These are phyloP conservation scores for Drosophila malerkotliana DNA, from an alignment of 1,140 invertebrate genomes.

Conservation along the genomic window DNA sequence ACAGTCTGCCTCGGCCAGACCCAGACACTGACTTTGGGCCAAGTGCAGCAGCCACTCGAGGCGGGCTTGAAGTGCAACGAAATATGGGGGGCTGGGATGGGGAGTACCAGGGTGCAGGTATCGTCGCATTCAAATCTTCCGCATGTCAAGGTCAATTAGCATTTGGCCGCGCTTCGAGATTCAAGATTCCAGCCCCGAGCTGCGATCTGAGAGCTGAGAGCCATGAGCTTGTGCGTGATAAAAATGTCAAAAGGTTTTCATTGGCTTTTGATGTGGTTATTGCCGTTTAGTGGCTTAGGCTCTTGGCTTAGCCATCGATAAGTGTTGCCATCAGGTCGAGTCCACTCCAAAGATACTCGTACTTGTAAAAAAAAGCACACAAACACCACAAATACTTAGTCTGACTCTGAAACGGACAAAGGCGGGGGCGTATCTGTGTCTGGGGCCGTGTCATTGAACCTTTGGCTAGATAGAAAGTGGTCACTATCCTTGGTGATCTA, in stretches of 20 bases:
- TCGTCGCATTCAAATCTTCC: conserved; percentile 72
- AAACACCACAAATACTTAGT: conserved; percentile 4
- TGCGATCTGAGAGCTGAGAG: not conserved
- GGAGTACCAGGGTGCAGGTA: conserved; percentile 10
- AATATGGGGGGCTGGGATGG: not conserved
- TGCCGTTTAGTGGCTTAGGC: conserved; percentile 65
- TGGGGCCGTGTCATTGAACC: conserved; percentile 68
- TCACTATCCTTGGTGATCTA: conserved; percentile 76
- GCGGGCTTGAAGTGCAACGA: conserved; percentile 61
- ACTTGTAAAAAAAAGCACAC: conserved; percentile 11
- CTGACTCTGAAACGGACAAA: conserved; percentile 6
- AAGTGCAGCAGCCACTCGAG: conserved; percentile 52
- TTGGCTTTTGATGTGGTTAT: conserved; percentile 71
- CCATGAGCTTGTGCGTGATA: conserved; percentile 64
- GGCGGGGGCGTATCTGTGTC: conserved; percentile 33
- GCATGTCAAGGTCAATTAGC: conserved; percentile 82
- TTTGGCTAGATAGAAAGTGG: conserved; percentile 64
- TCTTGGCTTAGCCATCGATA: conserved; percentile 58
- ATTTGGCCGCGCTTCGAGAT: conserved; percentile 38
- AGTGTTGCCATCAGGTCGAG: conserved; percentile 61
- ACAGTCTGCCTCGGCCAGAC: conserved; percentile 28
- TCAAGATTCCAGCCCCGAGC: conserved; percentile 9
- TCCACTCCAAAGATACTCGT: conserved; percentile 45
- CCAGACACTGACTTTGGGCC: conserved; percentile 9
- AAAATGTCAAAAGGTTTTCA: conserved; percentile 81